Conservation (phyloP, 2,888 invertebrate genomes). For the Ornithoptera priamus region DNA sequence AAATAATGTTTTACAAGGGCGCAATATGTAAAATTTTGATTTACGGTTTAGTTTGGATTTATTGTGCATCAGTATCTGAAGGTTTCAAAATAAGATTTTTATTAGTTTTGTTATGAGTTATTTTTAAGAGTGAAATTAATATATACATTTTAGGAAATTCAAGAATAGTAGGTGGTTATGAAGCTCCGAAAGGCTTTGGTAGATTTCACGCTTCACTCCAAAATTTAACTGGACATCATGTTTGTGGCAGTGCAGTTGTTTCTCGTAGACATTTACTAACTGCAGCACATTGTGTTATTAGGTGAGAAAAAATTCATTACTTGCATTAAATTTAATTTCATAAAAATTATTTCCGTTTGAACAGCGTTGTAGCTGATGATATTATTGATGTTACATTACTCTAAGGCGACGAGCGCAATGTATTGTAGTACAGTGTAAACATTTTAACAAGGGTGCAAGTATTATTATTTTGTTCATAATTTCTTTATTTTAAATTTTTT, state of each 20-base stretch:
- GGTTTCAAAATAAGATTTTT: slow-evolving; percentile 9
- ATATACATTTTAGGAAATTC: slow-evolving; percentile 29
- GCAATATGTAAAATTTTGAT: slow-evolving; percentile 18
- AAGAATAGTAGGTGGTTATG: slow-evolving; percentile 59
- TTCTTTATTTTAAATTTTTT: no score
- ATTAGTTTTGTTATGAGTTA: neutral
- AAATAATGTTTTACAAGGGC: slow-evolving; percentile 19
- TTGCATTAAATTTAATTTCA: neutral
- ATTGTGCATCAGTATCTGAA: slow-evolving; percentile 14
- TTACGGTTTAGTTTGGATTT: slow-evolving; percentile 20
- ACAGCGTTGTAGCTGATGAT: neutral
- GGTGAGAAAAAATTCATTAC: slow-evolving; percentile 42
- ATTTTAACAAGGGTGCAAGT: neutral
- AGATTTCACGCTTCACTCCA: slow-evolving; percentile 66
- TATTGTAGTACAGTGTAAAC: neutral
- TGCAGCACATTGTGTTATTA: slow-evolving; percentile 67
- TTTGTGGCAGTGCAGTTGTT: slow-evolving; percentile 67
- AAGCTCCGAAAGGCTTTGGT: slow-evolving; percentile 53
- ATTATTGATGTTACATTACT: neutral
- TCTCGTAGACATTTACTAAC: slow-evolving; percentile 59
- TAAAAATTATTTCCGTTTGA: no score
- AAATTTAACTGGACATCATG: slow-evolving; percentile 61
- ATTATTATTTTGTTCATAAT: no score
- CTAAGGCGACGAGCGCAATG: neutral
- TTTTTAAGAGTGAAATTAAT: slow-evolving; percentile 11